Evolutionary conservation across 2,113 vertebrate species (phyloP), one percentile per base, ranked within the genome.

Genomic region (Eupsittula cactorum): DNA sequence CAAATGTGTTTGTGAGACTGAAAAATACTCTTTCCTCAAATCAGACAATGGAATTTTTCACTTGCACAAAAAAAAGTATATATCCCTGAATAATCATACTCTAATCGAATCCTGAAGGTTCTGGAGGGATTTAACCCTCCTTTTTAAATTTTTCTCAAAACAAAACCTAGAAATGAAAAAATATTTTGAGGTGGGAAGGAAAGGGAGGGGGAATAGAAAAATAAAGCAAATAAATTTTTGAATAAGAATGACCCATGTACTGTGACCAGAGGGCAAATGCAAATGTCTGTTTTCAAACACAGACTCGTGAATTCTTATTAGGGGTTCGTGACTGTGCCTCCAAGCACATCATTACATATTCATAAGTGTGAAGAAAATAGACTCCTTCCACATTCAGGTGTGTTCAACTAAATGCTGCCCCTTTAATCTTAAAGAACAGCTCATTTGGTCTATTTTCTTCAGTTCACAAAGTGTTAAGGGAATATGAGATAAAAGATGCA

Each of bases 381-480:
- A 95, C 90, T 92, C 80, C 95, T 97, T 97, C 86, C 96, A 95
- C 93, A 95, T 89, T 95, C 97, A 93, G 97, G 97, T 96, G 95
- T 94, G 97, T 97, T 92, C 94, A 90, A 79, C 95, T 88, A 94
- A 86, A 92, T 80, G 52, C 90, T n/a, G 87, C 82, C 96, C 90
- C 92, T 96, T 91, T 95, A 82, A 93, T 97, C 94, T 85, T 74
- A 93, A 95, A 93, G 89, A 94, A 92, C 85, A 91, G 85, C 90
- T 97, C 85, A 74, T 90, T 86, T 77, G 92, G 94, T 93, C 93
- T 85, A 92, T 95, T 97, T 91, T 86, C 97, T 97, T 97, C 97
- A 96, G 97, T 94, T 94, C 97, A 97, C 93, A 98, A 98, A 98
- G 98, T 83, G 98, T 98, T 98, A 98, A 98, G 97, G 98, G 97